Conservation (phyloP, 53 echinoderm and acorn worm genomes). For the Paracentrotus lividus region DNA sequence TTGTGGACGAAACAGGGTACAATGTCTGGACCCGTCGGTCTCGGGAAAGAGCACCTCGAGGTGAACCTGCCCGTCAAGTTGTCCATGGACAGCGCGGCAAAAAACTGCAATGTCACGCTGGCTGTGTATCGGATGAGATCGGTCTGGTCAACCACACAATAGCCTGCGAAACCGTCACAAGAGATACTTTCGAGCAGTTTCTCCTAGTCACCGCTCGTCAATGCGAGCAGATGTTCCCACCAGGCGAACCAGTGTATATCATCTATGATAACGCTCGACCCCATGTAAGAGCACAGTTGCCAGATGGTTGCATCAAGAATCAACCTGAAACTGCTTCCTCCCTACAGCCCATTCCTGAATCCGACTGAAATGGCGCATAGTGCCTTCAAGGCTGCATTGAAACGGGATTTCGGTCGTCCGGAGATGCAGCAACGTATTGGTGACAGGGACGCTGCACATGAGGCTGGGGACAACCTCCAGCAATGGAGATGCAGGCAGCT, state of each 20-base stretch:
- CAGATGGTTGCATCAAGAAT: constrained; percentile 61
- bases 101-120: constrained; percentile 13
- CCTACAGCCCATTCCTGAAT: constrained; percentile 36
- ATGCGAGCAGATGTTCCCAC: constrained; percentile 59
- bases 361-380: background rate
- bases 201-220: constrained; percentile 39
- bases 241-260: background rate
- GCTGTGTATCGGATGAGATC: background rate
- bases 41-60: background rate
- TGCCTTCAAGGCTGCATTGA: background rate
- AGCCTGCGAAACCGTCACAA: background rate
- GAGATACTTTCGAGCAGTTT: constrained; percentile 51
- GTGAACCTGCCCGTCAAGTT: background rate
- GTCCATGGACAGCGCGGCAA: constrained; percentile 23
- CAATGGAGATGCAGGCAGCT: background rate
- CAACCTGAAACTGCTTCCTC: constrained; percentile 19
- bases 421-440: constrained; percentile 4
- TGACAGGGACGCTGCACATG: background rate
- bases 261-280: constrained; percentile 59
- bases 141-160: background rate
- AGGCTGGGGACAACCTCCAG: background rate
- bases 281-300: constrained; percentile 52
- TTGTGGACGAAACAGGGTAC: constrained; percentile 11
- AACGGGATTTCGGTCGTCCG: background rate
- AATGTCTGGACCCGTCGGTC: constrained; percentile 8